phyloP scores from a whole-genome alignment of 1,140 invertebrate species.

The Amyelois transitella region DNA sequence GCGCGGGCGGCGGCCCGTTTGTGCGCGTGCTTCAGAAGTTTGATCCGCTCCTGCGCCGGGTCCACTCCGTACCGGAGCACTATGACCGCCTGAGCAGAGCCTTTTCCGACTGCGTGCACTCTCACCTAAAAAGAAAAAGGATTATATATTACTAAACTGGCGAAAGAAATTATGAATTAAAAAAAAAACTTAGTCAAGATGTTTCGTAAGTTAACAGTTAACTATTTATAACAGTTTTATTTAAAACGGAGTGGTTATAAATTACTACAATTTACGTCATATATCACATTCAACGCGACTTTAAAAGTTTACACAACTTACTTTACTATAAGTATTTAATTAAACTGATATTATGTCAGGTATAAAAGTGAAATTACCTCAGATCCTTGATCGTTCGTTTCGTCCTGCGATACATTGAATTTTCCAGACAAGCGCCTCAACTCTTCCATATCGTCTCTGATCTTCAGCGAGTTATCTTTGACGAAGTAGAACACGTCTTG shows the following conservation, averaged over 20 bases:
- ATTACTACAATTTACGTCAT: too few relatives aligned
- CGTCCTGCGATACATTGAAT: constrained; percentile 95
- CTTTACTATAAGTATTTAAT: neutral
- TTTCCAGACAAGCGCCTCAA: constrained; percentile 88
- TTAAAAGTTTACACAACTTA: neutral
- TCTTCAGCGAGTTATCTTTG: constrained; percentile 91
- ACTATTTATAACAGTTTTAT: too few relatives aligned
- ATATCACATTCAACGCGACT: too few relatives aligned
- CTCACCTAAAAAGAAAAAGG: constrained; percentile 60
- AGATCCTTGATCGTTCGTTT: constrained; percentile 86
- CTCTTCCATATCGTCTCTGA: constrained; percentile 92
- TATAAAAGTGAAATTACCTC: constrained; percentile 44
- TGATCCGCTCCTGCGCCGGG: constrained; percentile 86
- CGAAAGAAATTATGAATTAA: too few relatives aligned
- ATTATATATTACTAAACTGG: neutral
- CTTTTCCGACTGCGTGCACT: constrained; percentile 80
- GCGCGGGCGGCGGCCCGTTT: constrained; percentile 91
- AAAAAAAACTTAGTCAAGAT: too few relatives aligned
- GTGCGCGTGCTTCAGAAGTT: constrained; percentile 93
- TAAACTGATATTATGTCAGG: neutral
- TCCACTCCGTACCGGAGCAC: constrained; percentile 95
- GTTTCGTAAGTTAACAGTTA: too few relatives aligned
- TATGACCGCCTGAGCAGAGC: constrained; percentile 85
- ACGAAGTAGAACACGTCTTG: constrained; percentile 97
- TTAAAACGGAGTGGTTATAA: too few relatives aligned